Percentiles rank a stretch among this genome's conserved stretches.
Conservation (phyloP, 2,888 invertebrate species). For the Scaptomyza flava region DNA sequence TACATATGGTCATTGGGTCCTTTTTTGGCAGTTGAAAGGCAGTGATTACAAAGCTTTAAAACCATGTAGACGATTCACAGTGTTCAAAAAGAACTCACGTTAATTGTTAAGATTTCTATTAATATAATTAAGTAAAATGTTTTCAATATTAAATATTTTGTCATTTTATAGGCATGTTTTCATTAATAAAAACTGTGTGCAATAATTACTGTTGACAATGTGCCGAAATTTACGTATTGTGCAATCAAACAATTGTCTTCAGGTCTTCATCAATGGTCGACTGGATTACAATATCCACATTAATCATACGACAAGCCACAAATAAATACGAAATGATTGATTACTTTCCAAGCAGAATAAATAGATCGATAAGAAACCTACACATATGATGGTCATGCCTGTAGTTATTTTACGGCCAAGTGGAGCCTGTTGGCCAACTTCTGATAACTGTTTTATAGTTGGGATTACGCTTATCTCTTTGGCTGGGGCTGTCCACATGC, state of each 20-base stretch:
- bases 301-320: slow-evolving; percentile 29
- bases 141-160: too few species aligned
- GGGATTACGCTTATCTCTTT: slow-evolving; percentile 27
- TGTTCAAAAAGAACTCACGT: too few species aligned
- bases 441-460: slow-evolving; percentile 41
- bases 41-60: not conserved
- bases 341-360: slow-evolving; percentile 11
- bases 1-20: slow-evolving; percentile 7
- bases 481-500: slow-evolving; percentile 15
- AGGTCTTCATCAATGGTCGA: slow-evolving; percentile 2
- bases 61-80: not conserved
- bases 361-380: slow-evolving; percentile 1
- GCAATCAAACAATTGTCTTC: slow-evolving; percentile 13
- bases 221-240: slow-evolving; percentile 14
- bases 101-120: too few species aligned
- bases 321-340: slow-evolving; percentile 44
- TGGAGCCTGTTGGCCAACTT: slow-evolving; percentile 4
- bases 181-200: not conserved
- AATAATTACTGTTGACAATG: slow-evolving; percentile 1
- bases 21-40: not conserved
- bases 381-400: not conserved
- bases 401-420: not conserved
- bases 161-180: too few species aligned
- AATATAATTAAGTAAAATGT: too few species aligned
- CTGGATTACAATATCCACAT: slow-evolving; percentile 20